Conservation (phyloP, 2,797 vertebrate genomes). For the Myotis vivesi region DNA sequence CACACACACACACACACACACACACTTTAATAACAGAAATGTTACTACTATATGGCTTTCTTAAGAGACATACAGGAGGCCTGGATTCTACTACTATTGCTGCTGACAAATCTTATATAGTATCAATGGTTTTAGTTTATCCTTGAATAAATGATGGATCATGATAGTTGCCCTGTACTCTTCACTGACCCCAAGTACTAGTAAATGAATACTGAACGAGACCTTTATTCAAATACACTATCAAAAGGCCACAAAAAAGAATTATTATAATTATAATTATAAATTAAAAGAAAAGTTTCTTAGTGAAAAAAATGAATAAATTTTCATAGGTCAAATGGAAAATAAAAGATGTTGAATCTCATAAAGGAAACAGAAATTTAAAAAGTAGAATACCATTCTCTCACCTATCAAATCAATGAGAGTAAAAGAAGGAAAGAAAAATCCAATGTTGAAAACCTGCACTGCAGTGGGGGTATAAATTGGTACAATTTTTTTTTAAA, state of each 20-base stretch:
- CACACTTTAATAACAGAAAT: not conserved
- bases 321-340: not conserved
- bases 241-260: conserved; percentile 14
- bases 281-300: conserved; percentile 28
- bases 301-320: conserved; percentile 13
- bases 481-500: not conserved
- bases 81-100: not conserved
- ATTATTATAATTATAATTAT: not conserved
- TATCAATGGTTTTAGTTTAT: conserved; percentile 31
- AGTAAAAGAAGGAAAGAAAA: not conserved
- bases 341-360: not conserved
- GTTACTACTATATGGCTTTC: conserved; percentile 17
- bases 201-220: conserved; percentile 25
- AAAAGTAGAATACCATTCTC: not conserved
- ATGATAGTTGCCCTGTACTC: conserved; percentile 21
- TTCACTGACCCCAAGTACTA: conserved; percentile 1
- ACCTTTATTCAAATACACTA: not conserved
- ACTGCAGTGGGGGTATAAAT: not conserved
- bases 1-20: not conserved
- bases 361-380: not conserved
- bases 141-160: not conserved
- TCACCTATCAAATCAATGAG: conserved; percentile 2
- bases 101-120: conserved; percentile 20
- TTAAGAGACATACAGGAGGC: not conserved
- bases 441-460: not conserved